Conservation (phyloP, 1,140 invertebrate species). For the Microplitis mediator region DNA sequence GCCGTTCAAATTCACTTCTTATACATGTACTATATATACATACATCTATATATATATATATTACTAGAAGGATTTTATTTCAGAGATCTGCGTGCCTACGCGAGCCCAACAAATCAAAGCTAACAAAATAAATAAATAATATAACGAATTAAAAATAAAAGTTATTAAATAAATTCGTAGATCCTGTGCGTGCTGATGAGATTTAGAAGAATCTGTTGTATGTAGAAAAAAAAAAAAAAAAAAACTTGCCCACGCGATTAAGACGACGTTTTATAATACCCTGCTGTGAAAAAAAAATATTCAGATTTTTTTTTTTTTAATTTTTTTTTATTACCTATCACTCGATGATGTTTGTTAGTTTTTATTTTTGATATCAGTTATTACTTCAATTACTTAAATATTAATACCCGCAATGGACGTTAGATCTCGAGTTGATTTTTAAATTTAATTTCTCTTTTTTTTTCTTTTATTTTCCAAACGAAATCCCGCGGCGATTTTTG, state of each 20-base stretch:
- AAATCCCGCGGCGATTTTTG: conserved; percentile 7
- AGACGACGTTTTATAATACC: conserved; percentile 7
- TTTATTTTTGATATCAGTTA: neutral
- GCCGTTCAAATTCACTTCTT: neutral
- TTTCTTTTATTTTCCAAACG: neutral
- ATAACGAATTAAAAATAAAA: neutral
- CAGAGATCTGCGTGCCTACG: neutral
- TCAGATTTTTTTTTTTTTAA: neutral
- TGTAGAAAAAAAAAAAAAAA: neutral
- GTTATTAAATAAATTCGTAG: neutral
- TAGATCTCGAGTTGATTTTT: neutral
- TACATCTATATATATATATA: neutral
- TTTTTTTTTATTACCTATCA: neutral
- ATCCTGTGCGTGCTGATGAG: neutral
- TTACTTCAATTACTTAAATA: conserved; percentile 12
- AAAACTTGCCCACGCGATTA: neutral
- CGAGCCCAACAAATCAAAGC: neutral
- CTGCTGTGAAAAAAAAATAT: neutral
- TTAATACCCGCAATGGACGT: conserved; percentile 1
- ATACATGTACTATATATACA: neutral
- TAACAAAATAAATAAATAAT: neutral
- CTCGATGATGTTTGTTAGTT: neutral
- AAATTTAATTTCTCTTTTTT: too few relatives aligned
- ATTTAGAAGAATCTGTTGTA: neutral
- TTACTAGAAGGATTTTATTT: neutral